Conservation (phyloP, 2,888 invertebrate species). For the Euplexia lucipara region DNA sequence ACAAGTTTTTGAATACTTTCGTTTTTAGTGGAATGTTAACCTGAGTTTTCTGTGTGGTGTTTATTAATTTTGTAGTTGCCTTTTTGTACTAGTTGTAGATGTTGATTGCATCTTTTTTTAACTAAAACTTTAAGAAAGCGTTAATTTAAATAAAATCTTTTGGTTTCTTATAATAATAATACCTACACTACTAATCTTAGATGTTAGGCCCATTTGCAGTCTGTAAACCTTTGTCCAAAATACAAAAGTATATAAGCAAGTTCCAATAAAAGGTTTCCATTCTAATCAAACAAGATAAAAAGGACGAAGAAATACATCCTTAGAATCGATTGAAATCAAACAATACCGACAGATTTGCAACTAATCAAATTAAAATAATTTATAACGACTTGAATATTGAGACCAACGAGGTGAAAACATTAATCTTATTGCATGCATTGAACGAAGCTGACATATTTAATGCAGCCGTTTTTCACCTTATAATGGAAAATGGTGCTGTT, state of each 20-base stretch:
- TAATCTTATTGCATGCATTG: constrained; percentile 37
- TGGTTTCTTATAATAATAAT: no score
- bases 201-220: not conserved
- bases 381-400: constrained; percentile 9
- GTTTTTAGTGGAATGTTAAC: constrained; percentile 40
- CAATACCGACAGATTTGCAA: constrained; percentile 14
- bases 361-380: constrained; percentile 26
- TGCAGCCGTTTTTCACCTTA: constrained; percentile 46
- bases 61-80: not conserved
- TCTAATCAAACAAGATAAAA: not conserved
- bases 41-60: not conserved
- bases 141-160: no score
- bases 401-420: constrained; percentile 18
- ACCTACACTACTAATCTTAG: no score
- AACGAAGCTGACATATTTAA: constrained; percentile 42
- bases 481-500: constrained; percentile 43
- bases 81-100: not conserved
- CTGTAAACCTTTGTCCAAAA: not conserved
- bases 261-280: not conserved
- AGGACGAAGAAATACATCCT: not conserved
- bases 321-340: not conserved
- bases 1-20: constrained; percentile 52
- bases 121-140: no score
- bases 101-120: no score
- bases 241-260: not conserved